Conservation (phyloP, 2,113 vertebrate species). For the Corythornis madagascariensis region DNA sequence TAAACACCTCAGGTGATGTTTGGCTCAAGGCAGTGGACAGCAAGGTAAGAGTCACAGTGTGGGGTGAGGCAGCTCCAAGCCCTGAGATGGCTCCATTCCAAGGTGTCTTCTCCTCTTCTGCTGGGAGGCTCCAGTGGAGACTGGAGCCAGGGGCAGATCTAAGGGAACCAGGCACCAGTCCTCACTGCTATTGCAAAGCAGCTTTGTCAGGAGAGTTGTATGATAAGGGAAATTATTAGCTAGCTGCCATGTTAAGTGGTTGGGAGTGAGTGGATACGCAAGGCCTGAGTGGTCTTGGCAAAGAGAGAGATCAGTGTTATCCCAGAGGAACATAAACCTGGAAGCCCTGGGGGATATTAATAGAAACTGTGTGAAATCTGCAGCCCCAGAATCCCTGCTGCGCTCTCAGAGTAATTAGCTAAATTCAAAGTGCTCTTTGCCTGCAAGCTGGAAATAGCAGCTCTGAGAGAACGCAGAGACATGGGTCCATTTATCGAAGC, state of each 20-base stretch:
- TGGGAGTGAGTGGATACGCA: neutral
- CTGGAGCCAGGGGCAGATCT: neutral
- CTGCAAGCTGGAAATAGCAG: conserved; percentile 45
- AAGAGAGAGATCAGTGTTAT: neutral
- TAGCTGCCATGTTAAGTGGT: conserved; percentile 21
- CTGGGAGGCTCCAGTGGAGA: neutral
- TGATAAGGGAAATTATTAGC: conserved; percentile 44
- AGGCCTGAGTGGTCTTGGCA: neutral
- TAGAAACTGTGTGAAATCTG: conserved; percentile 38
- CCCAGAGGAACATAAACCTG: conserved; percentile 17
- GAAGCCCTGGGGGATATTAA: conserved; percentile 38
- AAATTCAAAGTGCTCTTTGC: conserved; percentile 27
- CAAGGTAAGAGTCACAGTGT: neutral
- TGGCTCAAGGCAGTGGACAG: neutral
- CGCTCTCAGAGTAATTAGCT: conserved; percentile 43
- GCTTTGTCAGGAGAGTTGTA: conserved; percentile 4
- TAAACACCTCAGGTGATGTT: neutral
- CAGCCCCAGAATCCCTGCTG: conserved; percentile 41
- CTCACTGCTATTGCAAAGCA: neutral
- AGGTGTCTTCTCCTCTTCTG: neutral
- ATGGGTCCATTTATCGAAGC: neutral
- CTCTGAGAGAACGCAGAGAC: neutral
- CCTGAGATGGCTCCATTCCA: accelerated
- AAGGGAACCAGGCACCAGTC: neutral
- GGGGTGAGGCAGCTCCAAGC: neutral